These are phyloP conservation scores for Synergus umbraculus DNA, from an alignment of 2,888 invertebrate species.

Conservation along the genomic window DNA sequence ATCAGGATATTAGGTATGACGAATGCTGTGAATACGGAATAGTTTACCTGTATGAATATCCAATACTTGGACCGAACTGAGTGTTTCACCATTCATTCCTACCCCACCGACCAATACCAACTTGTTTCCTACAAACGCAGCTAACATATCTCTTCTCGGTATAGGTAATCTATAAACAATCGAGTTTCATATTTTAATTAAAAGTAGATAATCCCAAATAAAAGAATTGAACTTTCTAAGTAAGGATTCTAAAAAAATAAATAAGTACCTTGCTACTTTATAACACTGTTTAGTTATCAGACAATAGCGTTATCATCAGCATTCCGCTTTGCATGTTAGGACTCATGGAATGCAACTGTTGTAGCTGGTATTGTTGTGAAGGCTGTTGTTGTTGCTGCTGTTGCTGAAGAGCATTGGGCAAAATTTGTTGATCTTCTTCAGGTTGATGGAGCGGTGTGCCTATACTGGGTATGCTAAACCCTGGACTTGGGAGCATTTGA, in stretches of 20 bases:
- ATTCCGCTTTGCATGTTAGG: slow-evolving; percentile 81
- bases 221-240: neutral
- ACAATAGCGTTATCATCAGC: slow-evolving; percentile 78
- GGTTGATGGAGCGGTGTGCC: slow-evolving; percentile 94
- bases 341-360: slow-evolving; percentile 81
- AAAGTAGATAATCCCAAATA: no score
- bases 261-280: slow-evolving; percentile 50
- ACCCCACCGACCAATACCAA: slow-evolving; percentile 54
- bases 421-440: slow-evolving; percentile 93
- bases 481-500: slow-evolving; percentile 94
- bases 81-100: slow-evolving; percentile 49
- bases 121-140: slow-evolving; percentile 48
- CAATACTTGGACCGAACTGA: slow-evolving; percentile 37
- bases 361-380: slow-evolving; percentile 79
- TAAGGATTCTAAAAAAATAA: neutral
- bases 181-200: no score
- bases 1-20: neutral
- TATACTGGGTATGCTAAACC: slow-evolving; percentile 92
- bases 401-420: slow-evolving; percentile 89
- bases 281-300: slow-evolving; percentile 53
- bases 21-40: neutral
- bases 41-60: slow-evolving; percentile 37
- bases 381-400: slow-evolving; percentile 81
- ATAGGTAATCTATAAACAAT: slow-evolving; percentile 47
- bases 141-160: slow-evolving; percentile 51